phyloP scores from a whole-genome alignment of 2,797 vertebrate species.

The Acestrorhynchus altus region DNA sequence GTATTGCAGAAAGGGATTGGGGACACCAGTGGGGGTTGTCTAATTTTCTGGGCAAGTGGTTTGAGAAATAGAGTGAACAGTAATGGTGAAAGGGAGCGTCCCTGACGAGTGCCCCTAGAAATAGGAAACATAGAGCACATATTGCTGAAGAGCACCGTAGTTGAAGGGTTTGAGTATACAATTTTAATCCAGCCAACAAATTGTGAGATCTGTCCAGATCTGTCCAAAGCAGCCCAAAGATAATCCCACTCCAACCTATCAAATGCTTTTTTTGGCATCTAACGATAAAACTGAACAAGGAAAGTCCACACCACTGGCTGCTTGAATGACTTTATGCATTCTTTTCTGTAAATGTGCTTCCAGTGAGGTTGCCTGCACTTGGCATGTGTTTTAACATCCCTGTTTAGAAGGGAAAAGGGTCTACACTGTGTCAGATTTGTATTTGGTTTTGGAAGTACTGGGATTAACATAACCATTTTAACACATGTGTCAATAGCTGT shows the following conservation, averaged over 20 bases:
- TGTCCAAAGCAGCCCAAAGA: background rate
- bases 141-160: background rate
- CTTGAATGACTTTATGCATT: background rate
- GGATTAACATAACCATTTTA: too few species aligned
- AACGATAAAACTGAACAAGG: background rate
- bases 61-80: constrained; percentile 29
- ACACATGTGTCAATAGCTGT: background rate
- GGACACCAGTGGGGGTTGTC: background rate
- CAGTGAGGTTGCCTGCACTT: background rate
- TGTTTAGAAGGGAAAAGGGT: constrained; percentile 8
- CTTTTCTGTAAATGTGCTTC: background rate
- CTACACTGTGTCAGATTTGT: constrained; percentile 15
- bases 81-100: constrained; percentile 14
- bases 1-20: constrained; percentile 11
- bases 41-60: constrained; percentile 19
- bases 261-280: constrained; percentile 22
- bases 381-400: constrained; percentile 9
- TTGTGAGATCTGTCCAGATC: background rate
- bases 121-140: constrained; percentile 16
- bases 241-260: constrained; percentile 16
- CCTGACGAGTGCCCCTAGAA: constrained; percentile 17
- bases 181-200: constrained; percentile 6
- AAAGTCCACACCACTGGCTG: background rate
- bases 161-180: constrained; percentile 16
- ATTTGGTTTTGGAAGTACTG: constrained; percentile 24